Evolutionary conservation across 2,888 invertebrate species (phyloP).

Genomic region (Dendrolimus pini): DNA sequence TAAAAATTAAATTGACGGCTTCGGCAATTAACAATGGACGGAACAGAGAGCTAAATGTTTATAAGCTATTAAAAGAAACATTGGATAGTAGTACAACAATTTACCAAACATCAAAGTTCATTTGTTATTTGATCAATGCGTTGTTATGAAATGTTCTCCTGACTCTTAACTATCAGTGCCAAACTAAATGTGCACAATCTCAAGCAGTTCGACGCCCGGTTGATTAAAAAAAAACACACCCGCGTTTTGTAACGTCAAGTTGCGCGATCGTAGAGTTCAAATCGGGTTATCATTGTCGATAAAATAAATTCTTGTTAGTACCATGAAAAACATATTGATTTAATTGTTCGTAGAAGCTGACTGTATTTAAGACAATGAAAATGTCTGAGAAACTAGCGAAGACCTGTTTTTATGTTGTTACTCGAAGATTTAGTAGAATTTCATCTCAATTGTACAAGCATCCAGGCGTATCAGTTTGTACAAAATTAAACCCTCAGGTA

Average conservation of each 20-base stretch:
- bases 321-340: slow-evolving; percentile 31
- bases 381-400: slow-evolving; percentile 47
- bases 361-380: slow-evolving; percentile 21
- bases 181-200: no score
- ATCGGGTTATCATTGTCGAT: slow-evolving; percentile 64
- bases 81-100: no score
- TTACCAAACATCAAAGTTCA: no score
- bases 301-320: slow-evolving; percentile 32
- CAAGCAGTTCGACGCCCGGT: no score
- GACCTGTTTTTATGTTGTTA: slow-evolving; percentile 31
- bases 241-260: slow-evolving; percentile 21
- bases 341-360: slow-evolving; percentile 19
- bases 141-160: no score
- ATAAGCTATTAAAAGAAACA: no score
- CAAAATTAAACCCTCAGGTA: slow-evolving; percentile 52
- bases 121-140: no score
- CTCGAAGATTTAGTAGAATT: slow-evolving; percentile 26
- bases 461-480: slow-evolving; percentile 26
- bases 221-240: neutral
- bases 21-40: no score
- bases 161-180: no score
- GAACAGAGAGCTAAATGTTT: no score
- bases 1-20: no score
- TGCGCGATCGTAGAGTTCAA: slow-evolving; percentile 49
- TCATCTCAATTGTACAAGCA: slow-evolving; percentile 20